phyloP scores from a whole-genome alignment of 2,888 invertebrate genomes.

The Meta bourneti region DNA sequence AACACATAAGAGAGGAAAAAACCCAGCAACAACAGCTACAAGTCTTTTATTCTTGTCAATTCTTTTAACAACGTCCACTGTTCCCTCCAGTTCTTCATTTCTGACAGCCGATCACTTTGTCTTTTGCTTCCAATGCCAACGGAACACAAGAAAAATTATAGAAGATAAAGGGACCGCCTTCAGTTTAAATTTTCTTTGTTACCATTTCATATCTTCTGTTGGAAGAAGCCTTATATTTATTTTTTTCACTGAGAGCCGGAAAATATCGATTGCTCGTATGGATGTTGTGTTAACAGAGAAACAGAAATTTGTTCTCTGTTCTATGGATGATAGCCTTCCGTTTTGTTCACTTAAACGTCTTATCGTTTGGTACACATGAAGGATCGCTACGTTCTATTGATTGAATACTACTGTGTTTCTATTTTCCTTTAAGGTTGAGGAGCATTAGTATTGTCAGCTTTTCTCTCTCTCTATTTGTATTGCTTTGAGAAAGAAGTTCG shows the following conservation, averaged over 20 bases:
- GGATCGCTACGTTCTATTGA: conserved; percentile 52
- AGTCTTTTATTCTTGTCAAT: conserved; percentile 46
- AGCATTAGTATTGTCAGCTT: conserved; percentile 44
- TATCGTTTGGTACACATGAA: conserved; percentile 63
- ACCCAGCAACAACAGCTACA: background rate
- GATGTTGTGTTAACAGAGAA: conserved; percentile 59
- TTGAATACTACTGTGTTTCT: conserved; percentile 48
- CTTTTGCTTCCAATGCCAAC: conserved; percentile 40
- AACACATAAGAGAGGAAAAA: conserved; percentile 1
- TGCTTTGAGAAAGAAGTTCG: conserved; percentile 25
- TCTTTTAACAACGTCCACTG: conserved; percentile 23
- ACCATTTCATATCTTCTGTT: conserved; percentile 47
- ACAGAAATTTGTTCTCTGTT: conserved; percentile 32
- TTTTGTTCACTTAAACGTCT: conserved; percentile 62
- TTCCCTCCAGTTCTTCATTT: conserved; percentile 34
- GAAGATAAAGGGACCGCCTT: conserved; percentile 36
- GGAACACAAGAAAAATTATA: conserved; percentile 28
- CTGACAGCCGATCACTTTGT: conserved; percentile 58
- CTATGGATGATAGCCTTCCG: conserved; percentile 43
- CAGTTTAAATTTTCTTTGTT: conserved; percentile 58
- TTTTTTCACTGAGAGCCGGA: conserved; percentile 20
- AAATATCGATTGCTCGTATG: conserved; percentile 40
- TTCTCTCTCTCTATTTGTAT: background rate
- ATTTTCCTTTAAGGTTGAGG: conserved; percentile 38
- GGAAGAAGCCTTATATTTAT: conserved; percentile 22